Base-by-base conservation (phyloP, 2,797 vertebrate genomes). In the Epinephelus malabaricus region DNA sequence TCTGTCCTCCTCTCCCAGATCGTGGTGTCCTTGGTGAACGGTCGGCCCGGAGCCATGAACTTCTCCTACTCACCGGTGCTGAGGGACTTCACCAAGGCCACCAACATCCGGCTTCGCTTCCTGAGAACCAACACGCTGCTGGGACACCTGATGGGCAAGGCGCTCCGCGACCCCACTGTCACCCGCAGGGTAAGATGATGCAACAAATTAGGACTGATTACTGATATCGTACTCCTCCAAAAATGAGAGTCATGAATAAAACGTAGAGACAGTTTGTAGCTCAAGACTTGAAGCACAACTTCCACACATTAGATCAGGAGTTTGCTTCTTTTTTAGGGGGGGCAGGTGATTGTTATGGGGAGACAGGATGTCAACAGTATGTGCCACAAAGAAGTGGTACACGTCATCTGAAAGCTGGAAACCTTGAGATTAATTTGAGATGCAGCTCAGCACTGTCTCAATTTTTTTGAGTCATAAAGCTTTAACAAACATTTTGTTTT, bases 141-240 rank as follows among this genome's bases (percentile, higher is more conserved):
- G 12, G 98, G 98, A 1, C 98, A 99, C 88, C 95, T 99, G 87
- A 99, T 99, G 98, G 98, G 98, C 83, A 99, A 98, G 86, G 97
- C 98, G 0, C 95, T 98, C 55, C 91, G 97, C 2, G 98, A 99
- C 92, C 98, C 98, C 45, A 99, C 98, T 0, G 98, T 99, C 85
- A 99, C 98, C 4, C 96, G 98, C 78, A 93, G 98, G 97, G 98
- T 99, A 78, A 95, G 71, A 23, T 43, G 0, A 0, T 1, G 0
- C 60, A 11, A 1, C 34, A 19, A 34, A 34, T 34, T 8, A 8
- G 34, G 34, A 8, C 7, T 34, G 34, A 34, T 34, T 34, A 34
- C 8, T 34, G 7, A 34, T 30, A 12, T 7, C 58, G 7, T 14
- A 1, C 6, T 51, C 46, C 19, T 30, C 23, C 17, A 69, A 56